Percentiles rank a stretch among this genome's conserved stretches.
These are phyloP conservation scores for Eupleurogrammus muticus DNA, from an alignment of 2,797 vertebrate species.

Conservation along the genomic window DNA sequence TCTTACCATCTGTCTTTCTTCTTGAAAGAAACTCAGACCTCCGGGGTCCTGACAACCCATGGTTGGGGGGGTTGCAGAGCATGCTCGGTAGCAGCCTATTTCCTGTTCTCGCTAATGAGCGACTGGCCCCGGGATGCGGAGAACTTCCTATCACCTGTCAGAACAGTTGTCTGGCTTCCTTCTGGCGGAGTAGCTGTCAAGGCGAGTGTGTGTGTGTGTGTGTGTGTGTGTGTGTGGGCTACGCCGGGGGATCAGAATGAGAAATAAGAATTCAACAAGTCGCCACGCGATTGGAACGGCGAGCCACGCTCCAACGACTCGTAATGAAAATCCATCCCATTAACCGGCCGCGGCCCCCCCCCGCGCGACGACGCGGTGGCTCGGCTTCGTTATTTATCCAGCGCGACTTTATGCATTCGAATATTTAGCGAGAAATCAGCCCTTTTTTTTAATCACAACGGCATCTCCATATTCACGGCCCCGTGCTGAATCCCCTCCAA, in stretches of 20 bases:
- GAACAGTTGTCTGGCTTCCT: slow-evolving; percentile 37
- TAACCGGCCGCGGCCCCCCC: slow-evolving; percentile 44
- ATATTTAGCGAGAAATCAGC: slow-evolving; percentile 23
- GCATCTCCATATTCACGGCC: slow-evolving; percentile 22
- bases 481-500: slow-evolving; percentile 14
- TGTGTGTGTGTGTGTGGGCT: too few relatives aligned
- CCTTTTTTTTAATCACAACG: slow-evolving; percentile 42
- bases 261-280: slow-evolving; percentile 50
- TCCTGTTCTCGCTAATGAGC: slow-evolving; percentile 64
- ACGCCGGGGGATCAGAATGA: slow-evolving; percentile 27
- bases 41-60: slow-evolving; percentile 16
- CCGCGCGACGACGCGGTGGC: slow-evolving; percentile 44
- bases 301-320: slow-evolving; percentile 39
- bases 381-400: slow-evolving; percentile 51
- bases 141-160: slow-evolving; percentile 60
- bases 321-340: slow-evolving; percentile 63
- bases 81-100: slow-evolving; percentile 43
- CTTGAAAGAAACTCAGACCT: slow-evolving; percentile 21
- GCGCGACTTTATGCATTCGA: slow-evolving; percentile 45
- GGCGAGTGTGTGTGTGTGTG: too few relatives aligned
- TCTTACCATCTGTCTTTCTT: slow-evolving; percentile 23
- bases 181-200: slow-evolving; percentile 58
- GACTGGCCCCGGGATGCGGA: slow-evolving; percentile 31
- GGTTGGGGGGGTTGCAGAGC: slow-evolving; percentile 13
- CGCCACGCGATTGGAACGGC: slow-evolving; percentile 44